Base-by-base conservation (phyloP, 1,140 invertebrate species). In the Diabrotica virgifera region DNA sequence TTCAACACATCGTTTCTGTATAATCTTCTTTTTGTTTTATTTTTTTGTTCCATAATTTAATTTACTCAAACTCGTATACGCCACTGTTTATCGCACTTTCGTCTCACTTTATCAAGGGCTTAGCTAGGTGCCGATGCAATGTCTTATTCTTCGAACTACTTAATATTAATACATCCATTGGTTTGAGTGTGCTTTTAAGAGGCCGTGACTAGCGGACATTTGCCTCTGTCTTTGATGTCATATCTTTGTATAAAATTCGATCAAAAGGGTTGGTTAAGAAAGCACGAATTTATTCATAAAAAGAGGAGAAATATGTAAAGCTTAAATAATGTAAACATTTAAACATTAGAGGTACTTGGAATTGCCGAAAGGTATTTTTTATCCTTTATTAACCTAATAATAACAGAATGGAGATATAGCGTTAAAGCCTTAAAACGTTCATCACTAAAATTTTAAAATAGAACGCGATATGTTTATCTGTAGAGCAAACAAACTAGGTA, bases 111-210 rank as follows among this genome's bases (percentile, higher is more conserved):
- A n/a, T 46, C 8, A 46, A 46, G 40, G 40, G 40, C 40, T n/a
- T n/a, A 6, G 9, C 8, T 7, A 37, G 14, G 24, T 36, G n/a
- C 6, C 11, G 10, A 11, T 7, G 36, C 24, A 8, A 36, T 36
- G 14, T 36, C 36, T 57, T 57, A 57, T 57, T 57, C 55, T 57
- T 57, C 36, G 62, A 46, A 36, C 59, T 68, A 57, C 58, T 70
- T 64, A 70, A 67, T 67, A 67, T 70, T 70, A 64, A 70, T 67
- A 61, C 53, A 57, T 64, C 64, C 54, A 62, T 63, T 38, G 36
- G 12, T 36, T n/a, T 50, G 51, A 52, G n/a, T 50, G 11, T 14
- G 13, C 59, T 50, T 60, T 8, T 14, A 60, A 24, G 14, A 37
- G 40, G n/a, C 53, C 53, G 24, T 55, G 24, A 55, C 53, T 55